Evolutionary conservation across 2,113 vertebrate species (phyloP).

Genomic region (Brachyistius frenatus): DNA sequence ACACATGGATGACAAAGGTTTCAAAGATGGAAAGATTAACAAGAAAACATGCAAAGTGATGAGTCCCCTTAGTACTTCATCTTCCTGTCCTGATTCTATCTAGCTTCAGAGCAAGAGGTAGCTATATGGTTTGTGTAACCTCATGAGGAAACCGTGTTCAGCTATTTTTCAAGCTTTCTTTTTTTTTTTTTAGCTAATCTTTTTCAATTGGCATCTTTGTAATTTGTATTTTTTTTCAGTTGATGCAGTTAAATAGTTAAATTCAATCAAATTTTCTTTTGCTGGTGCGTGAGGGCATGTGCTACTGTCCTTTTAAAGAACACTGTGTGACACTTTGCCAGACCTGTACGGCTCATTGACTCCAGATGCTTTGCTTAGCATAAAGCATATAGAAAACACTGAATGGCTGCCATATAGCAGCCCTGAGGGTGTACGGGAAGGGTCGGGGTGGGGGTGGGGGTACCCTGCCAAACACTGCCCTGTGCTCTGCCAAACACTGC

Average conservation of each 20-base stretch:
- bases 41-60: constrained; percentile 50
- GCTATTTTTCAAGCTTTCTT: background rate
- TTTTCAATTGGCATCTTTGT: background rate
- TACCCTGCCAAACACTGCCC: constrained; percentile 69
- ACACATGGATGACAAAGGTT: constrained; percentile 48
- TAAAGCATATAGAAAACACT: constrained; percentile 76
- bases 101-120: constrained; percentile 6
- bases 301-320: constrained; percentile 70
- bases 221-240: constrained; percentile 3
- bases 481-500: constrained; percentile 69
- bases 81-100: constrained; percentile 61
- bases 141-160: constrained; percentile 11
- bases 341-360: constrained; percentile 75
- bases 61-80: constrained; percentile 47
- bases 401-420: constrained; percentile 72
- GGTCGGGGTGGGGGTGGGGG: constrained; percentile 28
- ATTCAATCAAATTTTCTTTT: constrained; percentile 48
- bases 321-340: constrained; percentile 70
- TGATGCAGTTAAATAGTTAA: constrained; percentile 37
- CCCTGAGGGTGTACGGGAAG: constrained; percentile 66
- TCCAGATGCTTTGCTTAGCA: constrained; percentile 84
- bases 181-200: background rate
- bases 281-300: constrained; percentile 52
- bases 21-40: constrained; percentile 44
- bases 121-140: background rate